Conservation (phyloP, 2,113 vertebrate genomes). For the Xiphophorus hellerii region DNA sequence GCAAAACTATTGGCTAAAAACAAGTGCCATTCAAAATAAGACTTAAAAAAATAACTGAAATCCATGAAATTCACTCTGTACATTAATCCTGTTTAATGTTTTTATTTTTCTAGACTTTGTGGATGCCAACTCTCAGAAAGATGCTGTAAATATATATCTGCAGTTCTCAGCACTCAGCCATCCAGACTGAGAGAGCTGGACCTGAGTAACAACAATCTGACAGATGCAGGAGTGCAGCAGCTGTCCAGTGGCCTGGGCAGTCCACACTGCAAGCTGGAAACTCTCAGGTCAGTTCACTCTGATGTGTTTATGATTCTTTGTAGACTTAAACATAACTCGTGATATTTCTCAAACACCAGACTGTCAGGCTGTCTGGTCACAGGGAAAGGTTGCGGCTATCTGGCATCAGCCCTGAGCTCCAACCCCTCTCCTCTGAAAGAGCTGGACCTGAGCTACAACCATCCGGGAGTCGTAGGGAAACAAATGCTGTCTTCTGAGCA, state of each 20-base stretch:
- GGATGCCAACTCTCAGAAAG: slow-evolving; percentile 14
- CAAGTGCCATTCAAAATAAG: no score
- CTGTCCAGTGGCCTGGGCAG: neutral
- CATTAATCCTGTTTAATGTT: neutral
- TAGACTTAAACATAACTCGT: no score
- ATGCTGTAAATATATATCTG: neutral
- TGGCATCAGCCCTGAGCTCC: neutral
- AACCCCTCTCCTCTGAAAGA: neutral
- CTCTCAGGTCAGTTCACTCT: neutral
- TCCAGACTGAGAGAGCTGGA: slow-evolving; percentile 24
- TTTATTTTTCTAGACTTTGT: neutral
- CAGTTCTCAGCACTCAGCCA: neutral
- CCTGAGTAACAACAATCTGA: slow-evolving; percentile 18
- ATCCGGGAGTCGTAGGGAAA: neutral
- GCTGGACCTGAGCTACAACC: slow-evolving; percentile 4
- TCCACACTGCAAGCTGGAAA: neutral
- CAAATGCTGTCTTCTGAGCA: neutral
- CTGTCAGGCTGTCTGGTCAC: slow-evolving; percentile 1
- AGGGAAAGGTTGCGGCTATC: neutral
- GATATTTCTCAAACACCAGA: neutral
- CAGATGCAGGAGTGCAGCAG: slow-evolving; percentile 17
- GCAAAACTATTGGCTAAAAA: no score
- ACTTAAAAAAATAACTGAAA: no score
- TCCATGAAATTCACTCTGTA: no score
- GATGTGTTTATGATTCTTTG: neutral